These are phyloP conservation scores for Cyrtodaria siliqua DNA, from an alignment of 2,888 invertebrate genomes.

Conservation along the genomic window DNA sequence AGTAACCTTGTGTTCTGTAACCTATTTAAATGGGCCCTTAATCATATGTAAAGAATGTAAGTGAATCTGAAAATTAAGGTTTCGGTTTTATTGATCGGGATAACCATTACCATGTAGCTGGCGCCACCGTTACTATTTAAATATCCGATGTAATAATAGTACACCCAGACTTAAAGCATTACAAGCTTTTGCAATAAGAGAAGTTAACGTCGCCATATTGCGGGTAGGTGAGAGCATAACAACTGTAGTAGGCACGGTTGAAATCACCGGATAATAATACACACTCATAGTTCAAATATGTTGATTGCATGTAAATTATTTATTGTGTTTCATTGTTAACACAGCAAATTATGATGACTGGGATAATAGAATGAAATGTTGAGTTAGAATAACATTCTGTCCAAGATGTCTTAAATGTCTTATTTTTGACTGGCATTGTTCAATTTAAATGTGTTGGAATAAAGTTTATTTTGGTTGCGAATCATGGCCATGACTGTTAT, in stretches of 20 bases:
- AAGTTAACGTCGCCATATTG: too few species aligned
- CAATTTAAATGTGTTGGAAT: conserved; percentile 17
- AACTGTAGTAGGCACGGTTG: too few species aligned
- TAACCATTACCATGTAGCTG: conserved; percentile 20
- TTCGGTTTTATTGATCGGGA: conserved; percentile 41
- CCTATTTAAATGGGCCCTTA: too few species aligned
- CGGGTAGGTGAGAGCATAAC: too few species aligned
- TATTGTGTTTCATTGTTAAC: background rate
- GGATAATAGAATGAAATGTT: too few species aligned
- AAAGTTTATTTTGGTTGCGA: conserved; percentile 40
- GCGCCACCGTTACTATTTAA: conserved; percentile 19
- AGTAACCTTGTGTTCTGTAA: too few species aligned
- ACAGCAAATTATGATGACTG: too few species aligned
- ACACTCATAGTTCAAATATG: conserved; percentile 28
- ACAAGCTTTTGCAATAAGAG: too few species aligned
- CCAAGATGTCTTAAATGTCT: too few species aligned
- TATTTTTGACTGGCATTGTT: conserved; percentile 1
- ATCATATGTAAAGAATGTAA: conserved; percentile 12
- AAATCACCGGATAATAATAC: too few species aligned
- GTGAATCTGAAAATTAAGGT: conserved; percentile 33
- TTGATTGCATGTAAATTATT: conserved; percentile 20
- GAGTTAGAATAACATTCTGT: too few species aligned
- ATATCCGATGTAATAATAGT: conserved; percentile 4
- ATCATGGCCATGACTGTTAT: conserved; percentile 19
- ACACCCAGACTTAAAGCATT: background rate